Evolutionary conservation across 2,113 vertebrate species (phyloP).

Genomic region (Chaetodon auriga): DNA sequence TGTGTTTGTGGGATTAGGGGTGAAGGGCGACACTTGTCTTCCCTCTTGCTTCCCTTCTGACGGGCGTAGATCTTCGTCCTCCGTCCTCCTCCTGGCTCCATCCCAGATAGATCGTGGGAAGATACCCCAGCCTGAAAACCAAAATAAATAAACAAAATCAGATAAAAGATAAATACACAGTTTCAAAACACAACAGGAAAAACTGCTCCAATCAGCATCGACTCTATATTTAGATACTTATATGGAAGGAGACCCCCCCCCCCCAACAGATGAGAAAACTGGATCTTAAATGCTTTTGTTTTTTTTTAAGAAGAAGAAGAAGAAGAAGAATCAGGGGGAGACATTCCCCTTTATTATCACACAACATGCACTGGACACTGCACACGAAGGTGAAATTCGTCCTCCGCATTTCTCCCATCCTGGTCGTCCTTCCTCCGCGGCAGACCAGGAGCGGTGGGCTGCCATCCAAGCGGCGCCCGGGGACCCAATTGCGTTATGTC

Average conservation of each 20-base stretch:
- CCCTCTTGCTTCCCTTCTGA: conserved; percentile 27
- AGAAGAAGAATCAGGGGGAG: too few relatives aligned
- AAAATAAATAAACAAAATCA: conserved; percentile 59
- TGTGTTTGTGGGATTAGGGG: conserved; percentile 13
- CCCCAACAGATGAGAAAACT: neutral
- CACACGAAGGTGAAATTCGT: too few relatives aligned
- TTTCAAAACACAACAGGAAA: conserved; percentile 17
- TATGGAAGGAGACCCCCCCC: neutral
- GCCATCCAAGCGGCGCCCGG: too few relatives aligned
- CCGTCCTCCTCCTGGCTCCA: conserved; percentile 45
- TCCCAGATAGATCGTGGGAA: conserved; percentile 77
- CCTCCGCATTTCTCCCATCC: too few relatives aligned
- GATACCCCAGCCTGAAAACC: conserved; percentile 41
- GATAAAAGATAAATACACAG: conserved; percentile 44
- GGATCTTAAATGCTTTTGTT: neutral
- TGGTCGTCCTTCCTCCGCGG: too few relatives aligned
- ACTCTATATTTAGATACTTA: conserved; percentile 46
- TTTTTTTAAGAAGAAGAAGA: too few relatives aligned
- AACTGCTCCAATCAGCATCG: conserved; percentile 14
- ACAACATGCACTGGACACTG: too few relatives aligned
- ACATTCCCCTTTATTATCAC: too few relatives aligned
- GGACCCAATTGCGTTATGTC: too few relatives aligned
- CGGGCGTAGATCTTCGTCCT: conserved; percentile 14
- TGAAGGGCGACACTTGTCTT: conserved; percentile 51
- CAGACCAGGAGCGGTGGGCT: too few relatives aligned